Conservation (phyloP, 2,888 invertebrate species). For the Dichetophora obliterata region DNA sequence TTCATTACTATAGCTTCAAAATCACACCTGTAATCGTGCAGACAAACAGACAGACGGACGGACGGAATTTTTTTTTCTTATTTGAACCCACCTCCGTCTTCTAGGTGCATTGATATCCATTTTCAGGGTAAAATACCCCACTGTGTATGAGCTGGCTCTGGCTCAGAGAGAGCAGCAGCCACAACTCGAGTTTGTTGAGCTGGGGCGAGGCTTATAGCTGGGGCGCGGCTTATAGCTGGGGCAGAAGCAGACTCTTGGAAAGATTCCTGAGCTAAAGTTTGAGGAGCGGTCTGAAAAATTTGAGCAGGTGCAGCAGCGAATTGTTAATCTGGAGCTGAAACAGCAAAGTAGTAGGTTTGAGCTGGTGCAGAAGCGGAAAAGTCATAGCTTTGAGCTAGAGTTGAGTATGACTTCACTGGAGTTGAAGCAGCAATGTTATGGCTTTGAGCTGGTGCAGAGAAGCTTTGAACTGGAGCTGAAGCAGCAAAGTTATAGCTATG, state of each 20-base stretch:
- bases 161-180: conserved; percentile 49
- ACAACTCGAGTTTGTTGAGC: conserved; percentile 17
- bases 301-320: conserved; percentile 34
- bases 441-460: conserved; percentile 52
- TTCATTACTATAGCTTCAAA: too few relatives aligned
- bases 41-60: too few relatives aligned
- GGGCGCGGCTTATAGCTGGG: conserved; percentile 44
- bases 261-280: background rate
- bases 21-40: too few relatives aligned
- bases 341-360: background rate
- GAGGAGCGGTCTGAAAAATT: conserved; percentile 27
- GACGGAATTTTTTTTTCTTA: too few relatives aligned
- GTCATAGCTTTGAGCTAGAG: conserved; percentile 36
- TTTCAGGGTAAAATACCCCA: too few relatives aligned
- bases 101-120: too few relatives aligned
- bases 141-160: conserved; percentile 58
- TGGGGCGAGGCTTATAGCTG: too few relatives aligned
- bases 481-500: conserved; percentile 40
- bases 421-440: conserved; percentile 44
- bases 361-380: conserved; percentile 48
- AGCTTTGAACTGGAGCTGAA: conserved; percentile 48
- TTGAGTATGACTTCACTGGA: conserved; percentile 16
- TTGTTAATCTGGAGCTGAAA: conserved; percentile 31
- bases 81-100: too few relatives aligned
- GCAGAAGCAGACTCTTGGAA: conserved; percentile 31